Evolutionary conservation across 2,797 vertebrate genomes (phyloP).

Genomic region (Protonibea diacanthus): DNA sequence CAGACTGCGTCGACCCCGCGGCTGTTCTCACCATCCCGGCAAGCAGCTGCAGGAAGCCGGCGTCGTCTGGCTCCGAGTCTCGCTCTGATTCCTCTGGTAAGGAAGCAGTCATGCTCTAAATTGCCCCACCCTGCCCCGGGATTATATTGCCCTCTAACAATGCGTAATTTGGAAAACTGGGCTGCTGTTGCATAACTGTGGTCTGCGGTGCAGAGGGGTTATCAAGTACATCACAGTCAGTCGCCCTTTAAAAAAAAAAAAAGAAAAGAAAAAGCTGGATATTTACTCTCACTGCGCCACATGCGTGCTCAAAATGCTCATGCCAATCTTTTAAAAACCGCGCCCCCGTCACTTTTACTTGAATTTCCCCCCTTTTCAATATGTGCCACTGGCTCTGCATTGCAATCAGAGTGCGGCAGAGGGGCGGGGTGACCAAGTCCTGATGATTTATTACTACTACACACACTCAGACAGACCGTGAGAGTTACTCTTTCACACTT

Average conservation of each 20-base stretch:
- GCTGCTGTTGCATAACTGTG: constrained; percentile 66
- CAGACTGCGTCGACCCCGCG: constrained; percentile 90
- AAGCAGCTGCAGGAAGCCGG: constrained; percentile 86
- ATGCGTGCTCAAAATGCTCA: constrained; percentile 34
- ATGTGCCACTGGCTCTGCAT: constrained; percentile 54
- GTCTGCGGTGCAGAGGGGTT: constrained; percentile 56
- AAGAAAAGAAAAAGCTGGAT: neutral
- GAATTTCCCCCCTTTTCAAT: constrained; percentile 18
- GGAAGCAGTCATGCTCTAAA: constrained; percentile 68
- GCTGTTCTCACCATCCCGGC: constrained; percentile 91
- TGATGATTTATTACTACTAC: constrained; percentile 64
- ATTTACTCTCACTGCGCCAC: constrained; percentile 26
- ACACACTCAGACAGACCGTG: constrained; percentile 42
- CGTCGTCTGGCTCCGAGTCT: constrained; percentile 95
- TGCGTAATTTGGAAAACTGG: constrained; percentile 67
- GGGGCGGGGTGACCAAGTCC: constrained; percentile 54
- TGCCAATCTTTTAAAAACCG: constrained; percentile 66
- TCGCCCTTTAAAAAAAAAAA: neutral
- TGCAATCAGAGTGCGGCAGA: constrained; percentile 64
- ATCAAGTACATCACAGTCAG: constrained; percentile 41
- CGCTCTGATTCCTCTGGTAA: constrained; percentile 98
- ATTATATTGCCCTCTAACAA: constrained; percentile 69
- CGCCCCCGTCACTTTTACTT: constrained; percentile 58
- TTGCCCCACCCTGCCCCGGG: constrained; percentile 66
- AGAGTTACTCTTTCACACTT: constrained; percentile 58